A percentile compares a stretch with the other conserved stretches of the same genome.
Conservation (phyloP, 2,113 vertebrate species). For the Pristiophorus japonicus region DNA sequence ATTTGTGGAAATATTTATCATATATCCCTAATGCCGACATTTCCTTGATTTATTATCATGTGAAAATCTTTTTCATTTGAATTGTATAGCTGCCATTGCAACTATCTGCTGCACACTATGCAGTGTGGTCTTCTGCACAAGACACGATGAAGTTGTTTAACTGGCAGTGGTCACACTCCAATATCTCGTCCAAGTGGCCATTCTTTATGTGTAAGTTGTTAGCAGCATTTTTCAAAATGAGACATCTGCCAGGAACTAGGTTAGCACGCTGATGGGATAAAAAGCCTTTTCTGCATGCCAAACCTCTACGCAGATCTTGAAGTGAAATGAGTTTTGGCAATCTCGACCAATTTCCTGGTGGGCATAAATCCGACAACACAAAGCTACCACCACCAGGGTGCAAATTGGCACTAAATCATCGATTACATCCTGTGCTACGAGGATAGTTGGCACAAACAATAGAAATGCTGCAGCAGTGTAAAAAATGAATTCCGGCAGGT, state of each 20-base stretch:
- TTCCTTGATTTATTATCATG: neutral
- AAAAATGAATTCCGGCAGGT: neutral
- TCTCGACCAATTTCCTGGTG: neutral
- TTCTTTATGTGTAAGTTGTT: neutral
- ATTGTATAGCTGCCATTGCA: neutral
- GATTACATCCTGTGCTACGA: neutral
- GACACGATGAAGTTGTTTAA: neutral
- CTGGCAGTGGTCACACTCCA: neutral
- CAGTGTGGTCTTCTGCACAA: neutral
- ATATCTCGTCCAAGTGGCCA: neutral
- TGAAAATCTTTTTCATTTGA: neutral
- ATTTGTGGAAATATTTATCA: neutral
- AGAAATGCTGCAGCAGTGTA: neutral
- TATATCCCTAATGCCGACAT: neutral
- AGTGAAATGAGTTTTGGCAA: neutral
- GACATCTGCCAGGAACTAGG: neutral
- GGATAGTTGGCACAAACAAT: neutral
- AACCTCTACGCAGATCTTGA: neutral
- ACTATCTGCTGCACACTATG: neutral
- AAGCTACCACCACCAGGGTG: neutral
- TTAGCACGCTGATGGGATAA: neutral
- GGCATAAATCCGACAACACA: neutral
- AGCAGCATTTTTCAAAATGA: neutral
- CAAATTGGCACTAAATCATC: neutral
- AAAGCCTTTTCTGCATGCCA: neutral